Evolutionary conservation across 2,888 invertebrate genomes (phyloP).

Genomic region (Eupithecia dodoneata): DNA sequence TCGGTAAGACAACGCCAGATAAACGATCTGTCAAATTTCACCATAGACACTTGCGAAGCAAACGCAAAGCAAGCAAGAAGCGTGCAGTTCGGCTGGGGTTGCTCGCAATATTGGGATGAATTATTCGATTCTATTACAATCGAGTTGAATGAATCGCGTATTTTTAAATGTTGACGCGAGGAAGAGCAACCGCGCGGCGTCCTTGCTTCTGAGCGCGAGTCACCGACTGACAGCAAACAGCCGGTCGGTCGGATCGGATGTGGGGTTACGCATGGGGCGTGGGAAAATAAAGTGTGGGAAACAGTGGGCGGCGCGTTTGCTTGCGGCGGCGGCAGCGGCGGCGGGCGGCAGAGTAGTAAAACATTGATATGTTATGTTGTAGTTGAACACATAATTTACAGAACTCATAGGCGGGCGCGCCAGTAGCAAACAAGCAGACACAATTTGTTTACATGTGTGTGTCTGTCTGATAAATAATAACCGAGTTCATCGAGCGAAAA

Average conservation of each 20-base stretch:
- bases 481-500: slow-evolving; percentile 78
- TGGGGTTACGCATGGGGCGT: slow-evolving; percentile 91
- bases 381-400: slow-evolving; percentile 76
- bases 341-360: slow-evolving; percentile 80
- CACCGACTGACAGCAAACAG: slow-evolving; percentile 71
- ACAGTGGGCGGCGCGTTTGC: slow-evolving; percentile 87
- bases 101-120: slow-evolving; percentile 60
- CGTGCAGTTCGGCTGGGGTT: slow-evolving; percentile 53
- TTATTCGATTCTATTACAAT: slow-evolving; percentile 44
- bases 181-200: slow-evolving; percentile 44
- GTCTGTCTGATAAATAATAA: slow-evolving; percentile 58
- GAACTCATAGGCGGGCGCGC: slow-evolving; percentile 67
- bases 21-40: slow-evolving; percentile 76
- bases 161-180: slow-evolving; percentile 3
- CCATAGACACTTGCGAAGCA: slow-evolving; percentile 70
- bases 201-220: slow-evolving; percentile 58
- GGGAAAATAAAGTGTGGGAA: slow-evolving; percentile 93
- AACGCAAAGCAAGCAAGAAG: slow-evolving; percentile 50
- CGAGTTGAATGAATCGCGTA: slow-evolving; percentile 29
- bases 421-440: slow-evolving; percentile 58
- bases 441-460: slow-evolving; percentile 72
- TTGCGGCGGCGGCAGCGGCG: slow-evolving; percentile 49
- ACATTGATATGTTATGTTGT: slow-evolving; percentile 82
- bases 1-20: slow-evolving; percentile 76
- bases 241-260: slow-evolving; percentile 87